phyloP scores from a whole-genome alignment of 2,888 invertebrate species.

The Pyrocoelia pectoralis region DNA sequence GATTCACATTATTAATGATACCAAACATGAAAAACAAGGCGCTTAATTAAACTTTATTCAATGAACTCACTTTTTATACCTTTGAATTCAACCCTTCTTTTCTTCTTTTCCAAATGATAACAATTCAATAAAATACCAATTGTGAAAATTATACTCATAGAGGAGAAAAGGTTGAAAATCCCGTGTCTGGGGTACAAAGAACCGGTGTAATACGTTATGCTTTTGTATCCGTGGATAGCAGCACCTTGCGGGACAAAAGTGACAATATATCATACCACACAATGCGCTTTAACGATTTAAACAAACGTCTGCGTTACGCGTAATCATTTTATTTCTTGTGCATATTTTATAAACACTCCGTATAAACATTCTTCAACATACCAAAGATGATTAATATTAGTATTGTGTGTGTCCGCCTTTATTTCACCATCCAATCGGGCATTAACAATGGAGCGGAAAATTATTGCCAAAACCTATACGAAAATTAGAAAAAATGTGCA shows the following conservation, averaged over 20 bases:
- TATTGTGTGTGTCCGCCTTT: constrained; percentile 40
- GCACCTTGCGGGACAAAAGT: constrained; percentile 58
- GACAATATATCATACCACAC: constrained; percentile 59
- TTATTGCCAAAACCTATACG: constrained; percentile 10
- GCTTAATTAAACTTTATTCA: neutral
- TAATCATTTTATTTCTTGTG: constrained; percentile 48
- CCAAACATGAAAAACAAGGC: neutral
- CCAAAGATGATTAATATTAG: constrained; percentile 40
- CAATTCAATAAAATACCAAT: constrained; percentile 14
- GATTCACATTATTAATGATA: neutral
- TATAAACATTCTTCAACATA: constrained; percentile 40
- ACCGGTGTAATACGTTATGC: constrained; percentile 58
- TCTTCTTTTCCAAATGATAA: neutral
- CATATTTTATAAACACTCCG: constrained; percentile 45
- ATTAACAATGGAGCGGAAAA: constrained; percentile 34
- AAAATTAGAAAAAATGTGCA: constrained; percentile 41
- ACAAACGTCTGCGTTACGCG: constrained; percentile 59
- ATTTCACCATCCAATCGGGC: constrained; percentile 34
- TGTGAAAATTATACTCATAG: constrained; percentile 19
- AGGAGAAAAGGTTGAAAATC: constrained; percentile 46
- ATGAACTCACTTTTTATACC: neutral
- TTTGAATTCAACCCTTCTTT: neutral
- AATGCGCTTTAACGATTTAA: constrained; percentile 60
- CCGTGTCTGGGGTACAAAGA: constrained; percentile 55
- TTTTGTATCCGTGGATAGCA: constrained; percentile 56